Evolutionary conservation across 2,113 vertebrate genomes (phyloP).

Genomic region (Candoia aspera): DNA sequence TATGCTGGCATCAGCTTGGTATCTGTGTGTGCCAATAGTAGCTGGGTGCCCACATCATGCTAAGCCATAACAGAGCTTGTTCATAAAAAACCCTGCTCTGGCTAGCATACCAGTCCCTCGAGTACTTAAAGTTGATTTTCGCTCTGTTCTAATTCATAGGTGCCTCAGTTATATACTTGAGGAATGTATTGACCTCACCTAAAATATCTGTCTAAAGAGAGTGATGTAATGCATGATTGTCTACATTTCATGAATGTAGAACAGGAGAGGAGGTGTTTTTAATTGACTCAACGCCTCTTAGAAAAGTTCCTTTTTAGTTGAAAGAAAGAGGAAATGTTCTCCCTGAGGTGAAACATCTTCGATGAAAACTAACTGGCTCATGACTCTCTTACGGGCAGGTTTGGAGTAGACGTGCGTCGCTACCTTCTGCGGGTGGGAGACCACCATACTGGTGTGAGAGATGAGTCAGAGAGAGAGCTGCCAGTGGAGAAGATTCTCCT

Average conservation of each 20-base stretch:
- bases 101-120: background rate
- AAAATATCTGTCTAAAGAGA: background rate
- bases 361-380: background rate
- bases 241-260: background rate
- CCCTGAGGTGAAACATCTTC: background rate
- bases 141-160: background rate
- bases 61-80: background rate
- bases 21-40: background rate
- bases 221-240: background rate
- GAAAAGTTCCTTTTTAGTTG: background rate
- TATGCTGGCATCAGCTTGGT: background rate
- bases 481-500: slow-evolving; percentile 78
- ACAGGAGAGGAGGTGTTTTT: background rate
- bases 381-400: slow-evolving; percentile 68
- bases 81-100: background rate
- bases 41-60: background rate
- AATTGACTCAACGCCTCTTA: background rate
- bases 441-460: slow-evolving; percentile 83
- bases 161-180: background rate
- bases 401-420: slow-evolving; percentile 76
- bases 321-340: background rate
- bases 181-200: background rate
- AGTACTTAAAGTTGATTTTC: background rate
- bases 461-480: slow-evolving; percentile 80
- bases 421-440: slow-evolving; percentile 84